These are phyloP conservation scores for Tuberolachnus salignus DNA, from an alignment of 2,888 invertebrate species.

Conservation along the genomic window DNA sequence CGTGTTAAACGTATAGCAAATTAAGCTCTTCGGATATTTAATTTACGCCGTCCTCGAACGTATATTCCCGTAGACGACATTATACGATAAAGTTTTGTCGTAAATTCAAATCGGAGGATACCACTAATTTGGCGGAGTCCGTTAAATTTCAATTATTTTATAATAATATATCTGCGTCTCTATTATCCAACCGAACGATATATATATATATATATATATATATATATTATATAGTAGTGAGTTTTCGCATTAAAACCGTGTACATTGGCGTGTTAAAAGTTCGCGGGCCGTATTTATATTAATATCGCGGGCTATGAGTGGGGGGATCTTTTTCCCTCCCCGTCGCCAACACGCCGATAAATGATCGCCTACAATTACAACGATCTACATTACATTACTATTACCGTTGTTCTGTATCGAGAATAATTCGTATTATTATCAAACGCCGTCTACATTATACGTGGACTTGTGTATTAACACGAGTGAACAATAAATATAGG, in stretches of 20 bases:
- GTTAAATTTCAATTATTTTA: not conserved
- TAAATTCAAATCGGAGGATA: conserved; percentile 23
- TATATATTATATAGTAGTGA: too few species aligned
- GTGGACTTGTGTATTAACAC: not conserved
- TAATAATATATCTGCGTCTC: not conserved
- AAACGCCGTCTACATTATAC: not conserved
- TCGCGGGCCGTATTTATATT: not conserved
- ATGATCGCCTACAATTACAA: not conserved
- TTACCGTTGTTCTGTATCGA: not conserved
- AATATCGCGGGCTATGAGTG: not conserved
- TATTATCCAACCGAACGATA: not conserved
- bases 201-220: too few species aligned
- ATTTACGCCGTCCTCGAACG: too few species aligned
- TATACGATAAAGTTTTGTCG: conserved; percentile 1
- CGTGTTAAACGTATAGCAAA: too few species aligned
- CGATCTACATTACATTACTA: not conserved
- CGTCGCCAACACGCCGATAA: not conserved
- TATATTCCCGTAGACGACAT: not conserved
- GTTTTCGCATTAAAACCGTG: not conserved
- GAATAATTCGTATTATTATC: not conserved
- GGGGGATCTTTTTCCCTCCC: not conserved
- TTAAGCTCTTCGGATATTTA: too few species aligned
- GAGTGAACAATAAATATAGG: too few species aligned
- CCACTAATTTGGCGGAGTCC: not conserved
- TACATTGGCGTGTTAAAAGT: not conserved